Evolutionary conservation across 2,113 vertebrate genomes (phyloP).

Genomic region (Diadophis punctatus): DNA sequence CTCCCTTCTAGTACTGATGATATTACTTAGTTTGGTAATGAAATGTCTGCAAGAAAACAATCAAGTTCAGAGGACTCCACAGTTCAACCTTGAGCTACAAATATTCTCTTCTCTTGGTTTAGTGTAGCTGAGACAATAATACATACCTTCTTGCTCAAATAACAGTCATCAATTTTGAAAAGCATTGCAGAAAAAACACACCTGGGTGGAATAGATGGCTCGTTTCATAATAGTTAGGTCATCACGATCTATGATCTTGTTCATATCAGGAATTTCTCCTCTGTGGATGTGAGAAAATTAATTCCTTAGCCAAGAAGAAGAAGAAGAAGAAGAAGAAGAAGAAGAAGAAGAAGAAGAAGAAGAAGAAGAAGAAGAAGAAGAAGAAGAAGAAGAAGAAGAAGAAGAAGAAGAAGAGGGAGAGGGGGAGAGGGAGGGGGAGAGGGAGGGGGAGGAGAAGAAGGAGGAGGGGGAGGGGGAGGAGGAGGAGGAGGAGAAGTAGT

Average conservation of each 20-base stretch:
- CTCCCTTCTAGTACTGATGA: background rate
- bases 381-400: too few species aligned
- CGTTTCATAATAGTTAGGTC: slow-evolving; percentile 96
- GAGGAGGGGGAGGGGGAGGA: too few species aligned
- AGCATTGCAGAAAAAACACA: slow-evolving; percentile 37
- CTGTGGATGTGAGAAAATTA: slow-evolving; percentile 65
- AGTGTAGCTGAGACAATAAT: background rate
- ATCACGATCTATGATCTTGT: slow-evolving; percentile 89
- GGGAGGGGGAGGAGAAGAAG: too few species aligned
- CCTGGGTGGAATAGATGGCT: slow-evolving; percentile 96
- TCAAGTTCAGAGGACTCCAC: background rate
- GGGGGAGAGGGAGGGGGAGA: too few species aligned
- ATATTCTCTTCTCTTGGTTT: background rate
- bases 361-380: too few species aligned
- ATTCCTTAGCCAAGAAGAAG: slow-evolving; percentile 12
- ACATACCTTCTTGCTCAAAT: background rate
- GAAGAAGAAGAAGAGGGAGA: too few species aligned
- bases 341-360: too few species aligned
- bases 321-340: too few species aligned
- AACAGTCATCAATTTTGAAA: background rate
- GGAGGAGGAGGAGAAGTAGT: too few species aligned
- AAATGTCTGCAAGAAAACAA: background rate
- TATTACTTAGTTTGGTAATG: background rate
- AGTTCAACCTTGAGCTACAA: background rate
- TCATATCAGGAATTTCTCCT: slow-evolving; percentile 92